Percentiles rank a stretch among this genome's conserved stretches.
phyloP scores from a whole-genome alignment of 1,140 invertebrate genomes.

The Drosophila miranda region DNA sequence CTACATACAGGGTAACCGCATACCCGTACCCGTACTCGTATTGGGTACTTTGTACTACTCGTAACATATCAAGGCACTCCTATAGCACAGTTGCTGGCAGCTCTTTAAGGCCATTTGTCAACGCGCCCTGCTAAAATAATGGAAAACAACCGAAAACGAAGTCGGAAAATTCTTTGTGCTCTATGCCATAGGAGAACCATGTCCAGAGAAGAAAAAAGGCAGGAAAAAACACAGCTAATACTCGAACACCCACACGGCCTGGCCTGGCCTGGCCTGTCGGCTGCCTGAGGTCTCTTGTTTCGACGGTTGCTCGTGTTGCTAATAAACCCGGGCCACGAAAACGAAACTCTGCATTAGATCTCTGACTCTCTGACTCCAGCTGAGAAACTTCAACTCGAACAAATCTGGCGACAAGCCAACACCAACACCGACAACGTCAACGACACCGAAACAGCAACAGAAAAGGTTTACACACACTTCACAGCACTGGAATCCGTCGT shows the following conservation, averaged over 20 bases:
- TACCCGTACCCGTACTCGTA: not conserved
- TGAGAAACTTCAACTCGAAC: constrained; percentile 10
- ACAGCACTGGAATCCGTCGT: constrained; percentile 1
- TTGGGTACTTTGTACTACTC: too few relatives aligned
- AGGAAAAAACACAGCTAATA: not conserved
- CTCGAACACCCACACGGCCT: constrained; percentile 50
- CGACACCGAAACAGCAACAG: not conserved
- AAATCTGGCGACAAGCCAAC: constrained; percentile 35
- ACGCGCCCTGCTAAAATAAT: constrained; percentile 28
- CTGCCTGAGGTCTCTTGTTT: constrained; percentile 15
- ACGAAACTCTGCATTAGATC: constrained; percentile 26
- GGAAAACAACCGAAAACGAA: not conserved
- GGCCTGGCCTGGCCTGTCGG: not conserved
- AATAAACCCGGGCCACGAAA: constrained; percentile 48
- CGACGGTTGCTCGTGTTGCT: constrained; percentile 40
- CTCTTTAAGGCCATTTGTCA: constrained; percentile 51
- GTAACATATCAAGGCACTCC: constrained; percentile 5
- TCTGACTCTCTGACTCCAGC: not conserved
- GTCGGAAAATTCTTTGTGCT: constrained; percentile 17
- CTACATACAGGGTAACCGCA: not conserved
- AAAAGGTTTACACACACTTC: constrained; percentile 16
- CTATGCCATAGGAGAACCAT: constrained; percentile 1
- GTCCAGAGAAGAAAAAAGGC: constrained; percentile 7
- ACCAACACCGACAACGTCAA: constrained; percentile 8
- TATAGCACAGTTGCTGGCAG: constrained; percentile 11